Base-by-base conservation (phyloP, 2,113 vertebrate species). In the Montifringilla adamsi region DNA sequence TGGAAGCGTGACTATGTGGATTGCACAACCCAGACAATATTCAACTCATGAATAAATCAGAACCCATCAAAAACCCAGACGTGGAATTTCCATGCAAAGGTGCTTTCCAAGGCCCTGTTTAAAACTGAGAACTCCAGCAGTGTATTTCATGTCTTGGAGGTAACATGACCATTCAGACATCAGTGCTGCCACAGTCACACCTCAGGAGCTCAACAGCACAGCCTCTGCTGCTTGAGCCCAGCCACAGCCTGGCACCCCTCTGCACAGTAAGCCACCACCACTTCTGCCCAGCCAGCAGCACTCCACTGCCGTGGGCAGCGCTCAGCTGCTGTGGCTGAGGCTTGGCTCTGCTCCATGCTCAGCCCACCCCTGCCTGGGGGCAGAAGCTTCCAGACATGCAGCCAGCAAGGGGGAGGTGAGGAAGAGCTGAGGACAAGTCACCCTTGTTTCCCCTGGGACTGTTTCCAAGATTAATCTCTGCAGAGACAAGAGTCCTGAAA, bases 401-500 rank as follows among this genome's bases (percentile, higher is more conserved):
- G 53, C 16, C 49, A 37, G 19, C 33, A 73, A 74, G 20, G 16
- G 18, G 19, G 3, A 70, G 39, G 22, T 0, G 10, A 84, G 62
- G 27, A 84, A 15, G 23, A 55, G 24, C 70, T 63, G 47, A 56
- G 60, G 85, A 46, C 55, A 58, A 77, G 30, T 47, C 2, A 2
- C 55, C 31, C 20, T 47, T 53, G 46, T 46, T 60, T 78, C 47
- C 44, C 55, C 37, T 35, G 37, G 44, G 43, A 91, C 9, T 23
- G 67, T 56, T 91, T 85, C 50, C 46, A 78, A 69, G 67, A 82
- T 64, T 67, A 95, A 90, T 83, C 63, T 88, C 70, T 86, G 67
- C 84, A 79, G 70, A 90, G 59, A 85, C 75, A 68, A 82, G 55
- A 60, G 69, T 85, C 87, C 75, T 90, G 86, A 85, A 96, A 94